Evolutionary conservation across 2,888 invertebrate species (phyloP).

Genomic region (Abscondita cerata): DNA sequence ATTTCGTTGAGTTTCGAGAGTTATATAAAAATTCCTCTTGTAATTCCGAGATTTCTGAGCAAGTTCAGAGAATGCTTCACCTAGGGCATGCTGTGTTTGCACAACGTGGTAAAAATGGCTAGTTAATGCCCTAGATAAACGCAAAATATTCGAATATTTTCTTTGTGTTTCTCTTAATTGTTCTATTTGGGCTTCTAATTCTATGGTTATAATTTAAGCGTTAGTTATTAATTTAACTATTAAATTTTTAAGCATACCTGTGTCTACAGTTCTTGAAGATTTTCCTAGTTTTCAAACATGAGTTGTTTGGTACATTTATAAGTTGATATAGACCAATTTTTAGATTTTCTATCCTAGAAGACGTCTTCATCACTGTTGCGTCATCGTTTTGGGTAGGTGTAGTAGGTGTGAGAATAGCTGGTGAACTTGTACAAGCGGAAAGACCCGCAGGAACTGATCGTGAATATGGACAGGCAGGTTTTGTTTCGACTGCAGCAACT

Average conservation of each 20-base stretch:
- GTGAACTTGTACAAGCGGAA: conserved; percentile 54
- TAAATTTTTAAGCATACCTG: conserved; percentile 62
- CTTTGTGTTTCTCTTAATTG: conserved; percentile 91
- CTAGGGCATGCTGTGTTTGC: conserved; percentile 84
- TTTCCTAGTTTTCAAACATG: conserved; percentile 95
- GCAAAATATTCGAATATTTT: conserved; percentile 87
- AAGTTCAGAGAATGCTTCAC: conserved; percentile 93
- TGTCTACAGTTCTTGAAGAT: conserved; percentile 87
- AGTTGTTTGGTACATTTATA: conserved; percentile 98
- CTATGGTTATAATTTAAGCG: conserved; percentile 58
- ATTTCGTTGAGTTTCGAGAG: conserved; percentile 94
- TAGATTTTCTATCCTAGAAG: conserved; percentile 88
- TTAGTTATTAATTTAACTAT: not conserved
- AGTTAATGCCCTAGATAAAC: conserved; percentile 84
- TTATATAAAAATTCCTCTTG: conserved; percentile 93
- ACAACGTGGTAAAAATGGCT: conserved; percentile 90
- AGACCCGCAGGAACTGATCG: conserved; percentile 72
- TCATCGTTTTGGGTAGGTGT: conserved; percentile 63
- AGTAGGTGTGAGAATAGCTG: conserved; percentile 62
- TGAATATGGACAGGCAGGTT: conserved; percentile 71
- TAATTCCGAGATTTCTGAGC: conserved; percentile 96
- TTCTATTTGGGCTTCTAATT: conserved; percentile 94
- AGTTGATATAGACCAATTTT: conserved; percentile 97
- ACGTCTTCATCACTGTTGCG: conserved; percentile 69
- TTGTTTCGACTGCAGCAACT: conserved; percentile 76